Base-by-base conservation (phyloP, 2,888 invertebrate genomes). In the Drosophila fulvimacula region DNA sequence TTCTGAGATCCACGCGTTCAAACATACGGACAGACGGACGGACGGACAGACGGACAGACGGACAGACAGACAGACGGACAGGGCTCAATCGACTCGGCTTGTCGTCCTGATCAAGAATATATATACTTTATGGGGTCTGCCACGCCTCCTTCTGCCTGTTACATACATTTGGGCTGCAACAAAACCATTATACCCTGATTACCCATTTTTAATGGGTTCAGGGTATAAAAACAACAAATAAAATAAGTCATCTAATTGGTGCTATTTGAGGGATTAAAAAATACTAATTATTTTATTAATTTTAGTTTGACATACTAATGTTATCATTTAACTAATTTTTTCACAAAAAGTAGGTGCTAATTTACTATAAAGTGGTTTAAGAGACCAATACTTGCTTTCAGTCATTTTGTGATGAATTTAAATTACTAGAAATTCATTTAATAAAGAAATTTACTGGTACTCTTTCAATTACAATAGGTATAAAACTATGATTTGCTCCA, bases 261-360 rank as follows among this genome's bases (percentile, higher is more conserved):
- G 94, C 93, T 94, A 95, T 95, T 94, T 95, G 95, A 63, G 95
- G 95, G 0, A 95, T 95, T 92, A 94, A 95, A 94, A 94, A 94
- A 94, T 94, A 94, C 93, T 93, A 93, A 79, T 55, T 53, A 53
- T 68, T 87, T 93, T n/a, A 94, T 94, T 94, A 93, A 94, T 94
- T 95, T 39, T 39, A 39, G 17, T 39, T 39, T 39, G 39, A 39
- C 39, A 39, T 39, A 39, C 39, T 39, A 39, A 39, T 39, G 39
- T 39, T 39, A 39, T 39, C 10, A 11, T 17, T 39, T 39, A 39
- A 39, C 39, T 39, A 39, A 39, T 27, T 39, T 39, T 39, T 39
- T 39, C 39, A 39, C 17, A 39, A 39, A 9, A 39, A 94, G 94
- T 94, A 94, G 89, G 73, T 93, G 93, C 93, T 94, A 94, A 92